These are phyloP conservation scores for Premnoplex brunnescens DNA, from an alignment of 2,797 vertebrate species.

Conservation along the genomic window DNA sequence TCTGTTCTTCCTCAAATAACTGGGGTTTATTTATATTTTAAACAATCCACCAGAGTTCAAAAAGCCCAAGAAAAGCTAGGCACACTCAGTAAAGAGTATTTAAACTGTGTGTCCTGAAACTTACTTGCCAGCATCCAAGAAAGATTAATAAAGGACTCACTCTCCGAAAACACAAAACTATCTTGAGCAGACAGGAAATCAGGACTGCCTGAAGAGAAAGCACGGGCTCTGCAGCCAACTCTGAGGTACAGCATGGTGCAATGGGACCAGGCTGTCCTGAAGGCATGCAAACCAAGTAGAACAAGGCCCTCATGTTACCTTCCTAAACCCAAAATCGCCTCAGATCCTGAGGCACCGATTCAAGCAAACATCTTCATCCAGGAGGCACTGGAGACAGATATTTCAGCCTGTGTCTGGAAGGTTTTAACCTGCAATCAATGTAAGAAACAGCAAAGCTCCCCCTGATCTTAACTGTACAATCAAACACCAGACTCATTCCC, in stretches of 20 bases:
- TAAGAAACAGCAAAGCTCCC: neutral
- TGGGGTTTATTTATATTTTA: neutral
- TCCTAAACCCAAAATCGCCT: neutral
- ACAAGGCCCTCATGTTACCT: neutral
- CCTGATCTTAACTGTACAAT: neutral
- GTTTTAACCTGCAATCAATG: neutral
- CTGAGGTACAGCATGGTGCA: neutral
- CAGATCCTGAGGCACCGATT: neutral
- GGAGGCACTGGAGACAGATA: neutral
- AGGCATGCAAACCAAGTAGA: neutral
- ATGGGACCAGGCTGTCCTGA: neutral
- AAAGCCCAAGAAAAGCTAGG: constrained; percentile 5
- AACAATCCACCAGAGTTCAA: neutral
- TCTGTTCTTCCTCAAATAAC: constrained; percentile 27
- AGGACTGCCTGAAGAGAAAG: neutral
- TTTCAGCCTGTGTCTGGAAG: neutral
- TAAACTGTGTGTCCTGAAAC: neutral
- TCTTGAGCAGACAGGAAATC: constrained; percentile 26
- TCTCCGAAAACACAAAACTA: neutral
- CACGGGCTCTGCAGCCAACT: neutral
- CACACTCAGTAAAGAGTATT: constrained; percentile 21
- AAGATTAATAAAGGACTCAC: neutral
- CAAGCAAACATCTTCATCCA: neutral
- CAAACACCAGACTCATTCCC: neutral
- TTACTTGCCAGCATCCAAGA: neutral